phyloP scores from a whole-genome alignment of 2,113 vertebrate genomes.

The Climacteris rufus region DNA sequence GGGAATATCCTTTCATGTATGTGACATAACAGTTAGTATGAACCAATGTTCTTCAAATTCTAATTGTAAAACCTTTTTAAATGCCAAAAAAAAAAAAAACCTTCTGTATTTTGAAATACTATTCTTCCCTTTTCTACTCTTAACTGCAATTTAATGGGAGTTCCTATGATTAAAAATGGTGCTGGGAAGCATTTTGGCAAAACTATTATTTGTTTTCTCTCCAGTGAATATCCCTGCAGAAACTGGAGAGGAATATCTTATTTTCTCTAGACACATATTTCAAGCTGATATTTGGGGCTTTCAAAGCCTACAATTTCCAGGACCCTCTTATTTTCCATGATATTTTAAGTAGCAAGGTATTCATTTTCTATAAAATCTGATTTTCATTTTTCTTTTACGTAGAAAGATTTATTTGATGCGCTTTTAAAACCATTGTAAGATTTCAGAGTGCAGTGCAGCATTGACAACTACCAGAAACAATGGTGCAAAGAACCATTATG shows the following conservation, averaged over 20 bases:
- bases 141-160: neutral
- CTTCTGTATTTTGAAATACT: neutral
- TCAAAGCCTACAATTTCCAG: neutral
- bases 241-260: neutral
- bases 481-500: neutral
- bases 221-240: neutral
- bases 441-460: accelerated
- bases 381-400: neutral
- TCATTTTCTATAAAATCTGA: neutral
- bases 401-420: neutral
- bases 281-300: neutral
- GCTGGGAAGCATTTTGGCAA: neutral
- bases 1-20: neutral
- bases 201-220: neutral
- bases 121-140: neutral
- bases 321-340: neutral
- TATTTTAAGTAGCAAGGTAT: neutral
- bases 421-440: neutral
- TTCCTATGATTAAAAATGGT: neutral
- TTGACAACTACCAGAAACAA: neutral
- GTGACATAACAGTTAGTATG: neutral
- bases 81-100: neutral
- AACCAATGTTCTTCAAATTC: neutral
- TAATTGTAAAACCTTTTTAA: neutral
- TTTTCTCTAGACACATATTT: neutral